A percentile compares a stretch with the other conserved stretches of the same genome.
Evolutionary conservation across 2,888 invertebrate species (phyloP).

Genomic region (Trissoscelio sp.): DNA sequence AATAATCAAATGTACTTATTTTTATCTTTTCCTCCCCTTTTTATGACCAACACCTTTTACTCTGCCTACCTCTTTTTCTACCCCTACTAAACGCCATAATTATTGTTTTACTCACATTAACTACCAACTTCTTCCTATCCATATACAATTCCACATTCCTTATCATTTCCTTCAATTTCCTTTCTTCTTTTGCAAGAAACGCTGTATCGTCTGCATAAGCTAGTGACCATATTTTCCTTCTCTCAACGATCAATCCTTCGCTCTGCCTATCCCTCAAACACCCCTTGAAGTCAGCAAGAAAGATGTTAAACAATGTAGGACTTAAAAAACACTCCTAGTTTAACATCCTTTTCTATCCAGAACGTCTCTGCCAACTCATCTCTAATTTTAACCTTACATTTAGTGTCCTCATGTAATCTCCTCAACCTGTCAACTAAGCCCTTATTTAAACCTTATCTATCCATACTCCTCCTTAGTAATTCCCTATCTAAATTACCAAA

Average conservation of each 20-base stretch:
- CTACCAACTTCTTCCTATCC: background rate
- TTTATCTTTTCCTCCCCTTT: too few relatives aligned
- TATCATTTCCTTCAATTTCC: background rate
- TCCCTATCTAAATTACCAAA: background rate
- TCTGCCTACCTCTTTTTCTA: background rate
- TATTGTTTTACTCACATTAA: background rate
- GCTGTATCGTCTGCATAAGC: constrained; percentile 1
- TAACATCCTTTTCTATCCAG: constrained; percentile 16
- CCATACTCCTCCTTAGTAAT: background rate
- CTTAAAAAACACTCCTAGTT: constrained; percentile 24
- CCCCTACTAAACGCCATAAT: background rate
- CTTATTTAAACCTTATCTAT: background rate
- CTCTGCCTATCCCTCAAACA: background rate
- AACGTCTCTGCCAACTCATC: constrained; percentile 2
- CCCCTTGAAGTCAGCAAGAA: background rate
- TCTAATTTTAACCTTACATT: background rate
- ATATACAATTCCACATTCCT: background rate
- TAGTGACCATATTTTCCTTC: background rate
- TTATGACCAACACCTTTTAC: too few relatives aligned
- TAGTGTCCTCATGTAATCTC: background rate
- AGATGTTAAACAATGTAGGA: constrained; percentile 13
- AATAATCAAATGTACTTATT: too few relatives aligned
- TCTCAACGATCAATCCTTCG: background rate
- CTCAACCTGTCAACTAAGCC: background rate
- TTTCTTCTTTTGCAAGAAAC: background rate